A percentile compares a stretch with the other conserved stretches of the same genome.
phyloP scores from a whole-genome alignment of 2,888 invertebrate species.

The Polymixis lichenea region DNA sequence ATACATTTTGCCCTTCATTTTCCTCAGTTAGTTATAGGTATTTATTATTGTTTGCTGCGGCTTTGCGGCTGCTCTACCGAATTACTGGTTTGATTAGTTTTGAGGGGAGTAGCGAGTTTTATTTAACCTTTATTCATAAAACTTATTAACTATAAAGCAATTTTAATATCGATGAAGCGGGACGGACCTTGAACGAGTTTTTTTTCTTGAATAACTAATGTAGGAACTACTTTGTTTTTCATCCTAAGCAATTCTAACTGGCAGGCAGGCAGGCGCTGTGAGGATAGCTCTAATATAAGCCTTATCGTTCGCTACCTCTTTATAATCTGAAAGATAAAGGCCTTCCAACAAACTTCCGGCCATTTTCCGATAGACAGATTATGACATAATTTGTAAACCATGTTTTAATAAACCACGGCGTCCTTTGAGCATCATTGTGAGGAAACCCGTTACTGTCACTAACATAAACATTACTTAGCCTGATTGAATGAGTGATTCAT shows the following conservation, averaged over 20 bases:
- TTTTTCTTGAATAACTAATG: neutral
- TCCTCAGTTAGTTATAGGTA: neutral
- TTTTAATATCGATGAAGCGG: neutral
- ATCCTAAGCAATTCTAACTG: neutral
- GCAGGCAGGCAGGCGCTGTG: neutral
- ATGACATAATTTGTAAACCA: constrained; percentile 4
- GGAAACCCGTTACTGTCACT: neutral
- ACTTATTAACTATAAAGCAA: too few species aligned
- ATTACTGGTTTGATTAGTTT: neutral
- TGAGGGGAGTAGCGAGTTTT: neutral
- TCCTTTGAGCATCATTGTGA: constrained; percentile 8
- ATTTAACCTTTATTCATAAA: neutral
- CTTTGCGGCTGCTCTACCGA: neutral
- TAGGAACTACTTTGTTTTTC: neutral
- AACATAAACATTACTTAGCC: neutral
- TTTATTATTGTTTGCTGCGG: neutral
- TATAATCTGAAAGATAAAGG: neutral
- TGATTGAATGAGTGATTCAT: neutral
- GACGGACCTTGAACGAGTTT: too few species aligned
- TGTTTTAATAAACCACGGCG: constrained; percentile 10
- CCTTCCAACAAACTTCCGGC: neutral
- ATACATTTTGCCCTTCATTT: neutral
- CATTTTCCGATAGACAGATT: neutral
- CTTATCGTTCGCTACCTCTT: neutral
- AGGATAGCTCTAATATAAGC: neutral